Evolutionary conservation across 2,888 invertebrate genomes (phyloP), one percentile per base, ranked within the genome.

Genomic region (Cynaeus angustus): DNA sequence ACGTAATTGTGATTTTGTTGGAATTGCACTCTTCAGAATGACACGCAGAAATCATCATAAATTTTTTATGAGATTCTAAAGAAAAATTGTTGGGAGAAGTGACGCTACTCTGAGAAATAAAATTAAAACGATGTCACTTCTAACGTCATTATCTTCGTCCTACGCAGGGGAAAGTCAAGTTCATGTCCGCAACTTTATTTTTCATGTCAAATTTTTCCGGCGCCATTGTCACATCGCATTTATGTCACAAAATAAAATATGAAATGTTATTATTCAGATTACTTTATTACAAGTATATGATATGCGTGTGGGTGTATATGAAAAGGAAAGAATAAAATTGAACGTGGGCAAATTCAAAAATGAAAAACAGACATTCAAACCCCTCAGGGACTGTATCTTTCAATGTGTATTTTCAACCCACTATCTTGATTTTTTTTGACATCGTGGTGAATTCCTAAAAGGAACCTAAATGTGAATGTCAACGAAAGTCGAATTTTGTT

Each of bases 111-210:
- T 33, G 33, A 33, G 33, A 33, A 33, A 33, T 33, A n/a, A 33
- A 33, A 33, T 33, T 33, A 33, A 33, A 33, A n/a, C 33, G 33
- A 33, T 33, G 33, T 33, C 33, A 41, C 12, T 41, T 10, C 41
- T 13, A 41, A 13, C 41, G 41, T 41, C 41, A 41, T 10, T 41
- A 12, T 41, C 5, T 12, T n/a, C 45, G 59, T n/a, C 41, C 41
- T 6, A 41, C 41, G 41, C 41, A n/a, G 13, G 12, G 1, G 41
- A 41, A 41, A 41, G 12, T 41, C 37, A 37, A 37, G 37, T 37
- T 37, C n/a, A 41, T 13, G 41, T 41, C 13, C 6, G 6, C 10
- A 3, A 6, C 12, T 41, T n/a, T 37, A 37, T 8, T 37, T 37
- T 10, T 41, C 41, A 13, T 1, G 12, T 12, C 41, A 13, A 3